Conservation (phyloP, 2,113 vertebrate genomes). For the Naja naja region DNA sequence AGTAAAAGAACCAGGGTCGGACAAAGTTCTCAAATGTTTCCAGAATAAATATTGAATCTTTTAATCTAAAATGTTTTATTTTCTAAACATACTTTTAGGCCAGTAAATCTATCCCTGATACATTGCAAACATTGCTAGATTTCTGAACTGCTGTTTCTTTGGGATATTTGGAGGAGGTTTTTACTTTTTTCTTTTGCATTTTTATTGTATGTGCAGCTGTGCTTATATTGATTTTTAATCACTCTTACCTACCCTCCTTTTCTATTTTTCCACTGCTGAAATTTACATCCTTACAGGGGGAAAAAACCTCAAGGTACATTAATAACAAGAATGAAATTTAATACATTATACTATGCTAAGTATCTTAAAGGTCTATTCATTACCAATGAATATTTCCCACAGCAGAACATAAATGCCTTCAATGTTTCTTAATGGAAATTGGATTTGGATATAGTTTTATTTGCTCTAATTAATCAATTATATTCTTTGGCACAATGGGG, state of each 20-base stretch:
- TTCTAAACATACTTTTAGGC: not conserved
- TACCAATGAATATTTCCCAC: not conserved
- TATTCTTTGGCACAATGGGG: not conserved
- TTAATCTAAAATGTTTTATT: not conserved
- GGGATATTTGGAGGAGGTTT: slow-evolving; percentile 13
- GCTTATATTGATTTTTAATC: not conserved
- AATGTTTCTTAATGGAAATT: not conserved
- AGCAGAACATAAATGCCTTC: not conserved
- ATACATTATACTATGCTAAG: not conserved
- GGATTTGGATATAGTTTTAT: not conserved
- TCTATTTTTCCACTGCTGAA: not conserved
- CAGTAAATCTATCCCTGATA: slow-evolving; percentile 19
- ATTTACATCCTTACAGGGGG: not conserved
- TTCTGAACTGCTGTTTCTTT: not conserved
- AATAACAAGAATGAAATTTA: not conserved
- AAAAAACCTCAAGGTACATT: not conserved
- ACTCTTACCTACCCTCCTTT: not conserved
- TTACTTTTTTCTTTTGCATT: slow-evolving; percentile 50
- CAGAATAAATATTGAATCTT: not conserved
- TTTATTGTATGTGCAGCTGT: slow-evolving; percentile 18
- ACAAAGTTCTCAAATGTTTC: not conserved
- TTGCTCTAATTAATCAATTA: not conserved
- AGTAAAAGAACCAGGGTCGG: not conserved
- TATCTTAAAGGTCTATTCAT: not conserved
- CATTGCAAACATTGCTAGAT: not conserved